These are phyloP conservation scores for Macropis europaea DNA, from an alignment of 2,888 invertebrate genomes.

Conservation along the genomic window DNA sequence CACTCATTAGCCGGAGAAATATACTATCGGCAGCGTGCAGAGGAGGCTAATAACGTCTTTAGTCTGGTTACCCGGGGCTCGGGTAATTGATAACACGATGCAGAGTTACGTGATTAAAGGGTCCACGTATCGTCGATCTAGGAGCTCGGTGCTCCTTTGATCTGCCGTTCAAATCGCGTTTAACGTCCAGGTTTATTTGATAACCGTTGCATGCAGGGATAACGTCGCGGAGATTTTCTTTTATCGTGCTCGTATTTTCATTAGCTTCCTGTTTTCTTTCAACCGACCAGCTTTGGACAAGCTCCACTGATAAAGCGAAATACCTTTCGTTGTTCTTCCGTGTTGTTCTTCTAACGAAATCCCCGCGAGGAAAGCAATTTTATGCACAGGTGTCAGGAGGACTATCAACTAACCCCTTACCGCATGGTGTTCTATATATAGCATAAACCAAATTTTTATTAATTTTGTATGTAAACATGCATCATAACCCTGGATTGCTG, in stretches of 20 bases:
- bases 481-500: no score
- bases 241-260: neutral
- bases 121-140: slow-evolving; percentile 19
- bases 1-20: slow-evolving; percentile 44
- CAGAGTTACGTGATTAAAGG: slow-evolving; percentile 37
- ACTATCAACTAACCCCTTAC: no score
- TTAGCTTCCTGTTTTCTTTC: neutral
- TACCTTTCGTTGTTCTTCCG: no score
- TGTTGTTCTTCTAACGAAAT: no score
- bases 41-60: slow-evolving; percentile 44
- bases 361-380: no score
- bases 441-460: no score
- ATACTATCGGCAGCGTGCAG: slow-evolving; percentile 34
- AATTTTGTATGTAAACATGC: no score
- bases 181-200: slow-evolving; percentile 8
- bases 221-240: neutral
- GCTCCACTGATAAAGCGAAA: no score
- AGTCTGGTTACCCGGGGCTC: slow-evolving; percentile 9
- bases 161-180: slow-evolving; percentile 9
- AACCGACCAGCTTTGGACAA: no score
- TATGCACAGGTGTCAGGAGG: no score
- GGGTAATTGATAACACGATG: slow-evolving; percentile 38
- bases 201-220: slow-evolving; percentile 11
- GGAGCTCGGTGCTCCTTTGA: slow-evolving; percentile 27
- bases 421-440: no score